Conservation (phyloP, 2,113 vertebrate species). For the Muscicapa adusta region DNA sequence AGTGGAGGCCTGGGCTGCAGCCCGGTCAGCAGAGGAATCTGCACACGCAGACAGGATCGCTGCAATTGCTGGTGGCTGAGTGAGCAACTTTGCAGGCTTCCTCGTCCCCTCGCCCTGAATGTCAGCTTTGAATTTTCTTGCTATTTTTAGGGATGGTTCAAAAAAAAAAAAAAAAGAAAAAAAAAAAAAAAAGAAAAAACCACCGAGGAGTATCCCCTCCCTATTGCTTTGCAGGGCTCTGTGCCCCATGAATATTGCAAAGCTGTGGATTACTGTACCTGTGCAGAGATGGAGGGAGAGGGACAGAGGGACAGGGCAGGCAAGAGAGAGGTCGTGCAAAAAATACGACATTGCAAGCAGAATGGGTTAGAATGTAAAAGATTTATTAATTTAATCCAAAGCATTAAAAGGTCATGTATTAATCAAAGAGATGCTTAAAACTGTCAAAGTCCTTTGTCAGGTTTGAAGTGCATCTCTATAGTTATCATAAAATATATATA, state of each 20-base stretch:
- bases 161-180: not conserved
- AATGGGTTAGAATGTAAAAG: slow-evolving; percentile 18
- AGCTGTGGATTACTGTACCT: not conserved
- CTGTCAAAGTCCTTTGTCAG: slow-evolving; percentile 56
- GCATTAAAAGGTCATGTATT: slow-evolving; percentile 55
- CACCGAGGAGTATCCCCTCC: slow-evolving; percentile 4
- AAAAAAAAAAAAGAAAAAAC: not conserved
- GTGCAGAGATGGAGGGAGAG: accelerated
- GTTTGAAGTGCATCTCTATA: slow-evolving; percentile 46
- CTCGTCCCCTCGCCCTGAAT: slow-evolving; percentile 50
- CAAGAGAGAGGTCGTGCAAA: not conserved
- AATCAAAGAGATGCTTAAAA: slow-evolving; percentile 64
- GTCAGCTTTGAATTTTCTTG: slow-evolving; percentile 63
- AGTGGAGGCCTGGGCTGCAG: slow-evolving; percentile 28
- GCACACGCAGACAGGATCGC: slow-evolving; percentile 63
- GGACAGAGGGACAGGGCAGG: not conserved
- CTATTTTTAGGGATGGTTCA: slow-evolving; percentile 57
- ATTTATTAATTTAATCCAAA: slow-evolving; percentile 61
- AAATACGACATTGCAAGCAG: not conserved
- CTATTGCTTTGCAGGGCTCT: not conserved
- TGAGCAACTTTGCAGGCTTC: slow-evolving; percentile 59
- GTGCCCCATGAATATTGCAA: not conserved
- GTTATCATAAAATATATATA: slow-evolving; percentile 61
- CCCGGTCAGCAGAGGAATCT: slow-evolving; percentile 64
- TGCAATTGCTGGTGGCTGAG: slow-evolving; percentile 53